Evolutionary conservation across 2,888 invertebrate genomes (phyloP).

Genomic region (Eurytoma adleriae): DNA sequence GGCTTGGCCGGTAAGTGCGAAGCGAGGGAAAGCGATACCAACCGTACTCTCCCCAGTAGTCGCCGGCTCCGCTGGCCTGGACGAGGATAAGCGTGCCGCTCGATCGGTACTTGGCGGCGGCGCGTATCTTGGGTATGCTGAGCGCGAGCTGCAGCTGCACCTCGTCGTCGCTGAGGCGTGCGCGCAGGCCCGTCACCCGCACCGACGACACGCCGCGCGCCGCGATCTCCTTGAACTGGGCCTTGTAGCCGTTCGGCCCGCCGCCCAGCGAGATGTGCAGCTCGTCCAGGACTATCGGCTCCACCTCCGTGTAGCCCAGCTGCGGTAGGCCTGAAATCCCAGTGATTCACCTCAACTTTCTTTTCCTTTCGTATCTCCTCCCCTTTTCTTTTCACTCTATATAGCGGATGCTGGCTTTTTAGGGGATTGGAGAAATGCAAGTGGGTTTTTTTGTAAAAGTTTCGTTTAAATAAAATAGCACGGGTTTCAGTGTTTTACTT

Average conservation of each 20-base stretch:
- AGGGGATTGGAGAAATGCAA: too few relatives aligned
- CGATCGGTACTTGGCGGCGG: constrained; percentile 87
- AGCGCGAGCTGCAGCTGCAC: constrained; percentile 89
- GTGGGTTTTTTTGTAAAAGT: too few relatives aligned
- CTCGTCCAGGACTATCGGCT: constrained; percentile 90
- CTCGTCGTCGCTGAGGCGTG: constrained; percentile 78
- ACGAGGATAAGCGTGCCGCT: constrained; percentile 88
- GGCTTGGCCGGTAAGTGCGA: background rate
- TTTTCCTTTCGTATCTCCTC: too few relatives aligned
- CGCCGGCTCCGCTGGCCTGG: constrained; percentile 90
- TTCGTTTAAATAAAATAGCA: too few relatives aligned
- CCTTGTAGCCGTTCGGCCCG: constrained; percentile 89
- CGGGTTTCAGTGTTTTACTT: too few relatives aligned
- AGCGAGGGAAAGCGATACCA: constrained; percentile 60
- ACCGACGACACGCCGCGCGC: constrained; percentile 89
- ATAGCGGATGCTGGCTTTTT: too few relatives aligned
- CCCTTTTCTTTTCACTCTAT: too few relatives aligned
- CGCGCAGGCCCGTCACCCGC: constrained; percentile 88
- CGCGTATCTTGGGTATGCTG: constrained; percentile 88
- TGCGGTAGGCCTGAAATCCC: constrained; percentile 69
- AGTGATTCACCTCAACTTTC: too few relatives aligned
- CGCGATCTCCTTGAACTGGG: constrained; percentile 87
- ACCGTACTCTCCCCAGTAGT: constrained; percentile 95
- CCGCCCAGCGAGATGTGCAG: constrained; percentile 87
- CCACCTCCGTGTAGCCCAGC: constrained; percentile 77